Evolutionary conservation across 2,888 invertebrate species (phyloP), one percentile per base, ranked within the genome.

Genomic region (Chymomyza amoena): DNA sequence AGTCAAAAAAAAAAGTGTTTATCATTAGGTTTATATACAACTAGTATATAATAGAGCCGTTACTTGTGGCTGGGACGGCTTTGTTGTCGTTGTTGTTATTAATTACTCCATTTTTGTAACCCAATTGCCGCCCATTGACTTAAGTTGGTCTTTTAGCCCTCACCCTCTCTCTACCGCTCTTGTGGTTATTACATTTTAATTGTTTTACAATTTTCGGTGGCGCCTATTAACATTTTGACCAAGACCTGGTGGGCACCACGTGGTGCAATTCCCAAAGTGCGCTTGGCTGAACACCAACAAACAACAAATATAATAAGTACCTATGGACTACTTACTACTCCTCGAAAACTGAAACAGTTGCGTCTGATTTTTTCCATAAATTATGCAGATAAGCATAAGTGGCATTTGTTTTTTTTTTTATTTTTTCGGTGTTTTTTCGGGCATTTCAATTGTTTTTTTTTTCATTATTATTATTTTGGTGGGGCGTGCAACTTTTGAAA

Each of bases 181-280:
- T 20, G 20, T 61, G 68, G 72, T 83, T 81, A 89, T 85, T 89
- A 89, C 89, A 85, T 87, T 87, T 89, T 89, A 87, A 89, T 87
- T 87, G 87, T 87, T 83, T 89, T 89, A 87, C 89, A 89, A 89
- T 87, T 88, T 77, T 66, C 66, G 88, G 76, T 87, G 89, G 87
- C 86, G 76, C 71, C 71, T 84, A 88, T 84, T 88, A 89, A 66
- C 85, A 84, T 87, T 78, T 75, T 39, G 56, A 57, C 39, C 39
- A 10, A 45, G 39, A 45, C 7, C 32, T 32, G 32, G 66, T 69
- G 18, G 63, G 59, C 75, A 75, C 79, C 87, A 85, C 89, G 84
- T 85, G 88, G 81, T 85, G 89, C 77, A 78, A 76, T 88, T 84
- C 88, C 86, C 83, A 87, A 80, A 73, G 68, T 72, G 80, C 82